Percentiles rank a stretch among this genome's conserved stretches.
These are phyloP conservation scores for Drosophila aldrichi DNA, from an alignment of 2,888 invertebrate species.

Conservation along the genomic window DNA sequence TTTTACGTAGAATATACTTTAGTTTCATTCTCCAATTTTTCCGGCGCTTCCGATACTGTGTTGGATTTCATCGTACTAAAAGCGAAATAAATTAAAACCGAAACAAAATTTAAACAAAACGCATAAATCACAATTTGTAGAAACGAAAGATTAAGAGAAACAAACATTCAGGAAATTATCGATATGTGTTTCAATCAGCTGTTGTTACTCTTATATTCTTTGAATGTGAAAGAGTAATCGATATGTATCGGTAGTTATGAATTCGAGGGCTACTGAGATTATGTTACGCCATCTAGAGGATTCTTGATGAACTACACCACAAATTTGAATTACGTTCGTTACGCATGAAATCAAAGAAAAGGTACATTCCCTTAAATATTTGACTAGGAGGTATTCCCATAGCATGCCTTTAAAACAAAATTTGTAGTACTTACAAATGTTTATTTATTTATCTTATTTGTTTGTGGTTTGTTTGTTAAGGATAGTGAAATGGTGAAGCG, in stretches of 20 bases:
- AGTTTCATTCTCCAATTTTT: conserved; percentile 2
- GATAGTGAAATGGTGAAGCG: conserved; percentile 49
- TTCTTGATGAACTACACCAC: neutral
- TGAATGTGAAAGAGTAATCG: neutral
- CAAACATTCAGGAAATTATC: neutral
- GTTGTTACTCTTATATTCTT: neutral
- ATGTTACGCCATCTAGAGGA: neutral
- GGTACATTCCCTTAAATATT: neutral
- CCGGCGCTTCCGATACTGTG: neutral
- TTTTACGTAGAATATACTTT: conserved; percentile 20
- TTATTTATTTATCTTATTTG: neutral
- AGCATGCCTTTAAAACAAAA: conserved; percentile 4
- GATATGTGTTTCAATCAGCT: conserved; percentile 1
- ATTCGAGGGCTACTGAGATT: neutral
- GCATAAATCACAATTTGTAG: neutral
- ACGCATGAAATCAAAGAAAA: neutral
- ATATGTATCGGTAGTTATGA: neutral
- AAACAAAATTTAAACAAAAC: conserved; percentile 3
- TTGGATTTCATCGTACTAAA: neutral
- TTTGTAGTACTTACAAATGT: neutral
- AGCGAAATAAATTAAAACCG: neutral
- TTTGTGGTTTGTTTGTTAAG: neutral
- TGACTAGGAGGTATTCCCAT: neutral
- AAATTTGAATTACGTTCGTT: neutral
- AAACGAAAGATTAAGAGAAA: neutral